These are phyloP conservation scores for Myotis pilosus DNA, from an alignment of 2,797 vertebrate genomes.

Conservation along the genomic window DNA sequence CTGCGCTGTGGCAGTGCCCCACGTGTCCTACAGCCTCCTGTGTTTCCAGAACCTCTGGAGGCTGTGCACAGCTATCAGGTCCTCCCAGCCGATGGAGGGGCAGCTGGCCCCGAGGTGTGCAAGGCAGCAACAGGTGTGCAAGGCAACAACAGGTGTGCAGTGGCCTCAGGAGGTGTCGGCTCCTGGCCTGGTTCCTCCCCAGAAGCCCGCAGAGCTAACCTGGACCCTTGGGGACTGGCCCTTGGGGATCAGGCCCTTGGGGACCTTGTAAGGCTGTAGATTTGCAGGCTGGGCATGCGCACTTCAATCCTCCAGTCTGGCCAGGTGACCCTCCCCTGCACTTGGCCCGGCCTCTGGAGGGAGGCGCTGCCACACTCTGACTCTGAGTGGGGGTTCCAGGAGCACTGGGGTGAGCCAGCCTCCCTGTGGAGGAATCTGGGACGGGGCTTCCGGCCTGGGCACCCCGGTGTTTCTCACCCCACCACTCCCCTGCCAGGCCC, in stretches of 20 bases:
- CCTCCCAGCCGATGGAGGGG: background rate
- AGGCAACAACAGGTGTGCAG: too few relatives aligned
- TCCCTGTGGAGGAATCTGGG: background rate
- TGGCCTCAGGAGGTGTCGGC: background rate
- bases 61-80: background rate
- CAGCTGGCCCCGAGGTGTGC: background rate
- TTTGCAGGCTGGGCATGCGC: background rate
- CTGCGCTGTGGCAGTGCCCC: background rate
- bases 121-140: too few relatives aligned
- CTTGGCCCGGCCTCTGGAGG: background rate
- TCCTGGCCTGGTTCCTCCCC: fast-evolving
- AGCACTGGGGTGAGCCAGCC: background rate
- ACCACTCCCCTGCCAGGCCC: background rate
- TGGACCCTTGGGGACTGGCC: fast-evolving
- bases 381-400: fast-evolving
- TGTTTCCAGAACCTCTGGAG: background rate
- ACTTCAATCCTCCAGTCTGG: background rate
- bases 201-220: background rate
- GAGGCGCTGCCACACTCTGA: background rate
- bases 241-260: too few relatives aligned
- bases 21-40: background rate
- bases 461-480: background rate
- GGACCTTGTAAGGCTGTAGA: background rate
- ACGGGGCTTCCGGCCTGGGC: background rate
- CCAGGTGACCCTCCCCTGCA: background rate